Conservation (phyloP, 2,888 invertebrate genomes). For the Belgica antarctica region DNA sequence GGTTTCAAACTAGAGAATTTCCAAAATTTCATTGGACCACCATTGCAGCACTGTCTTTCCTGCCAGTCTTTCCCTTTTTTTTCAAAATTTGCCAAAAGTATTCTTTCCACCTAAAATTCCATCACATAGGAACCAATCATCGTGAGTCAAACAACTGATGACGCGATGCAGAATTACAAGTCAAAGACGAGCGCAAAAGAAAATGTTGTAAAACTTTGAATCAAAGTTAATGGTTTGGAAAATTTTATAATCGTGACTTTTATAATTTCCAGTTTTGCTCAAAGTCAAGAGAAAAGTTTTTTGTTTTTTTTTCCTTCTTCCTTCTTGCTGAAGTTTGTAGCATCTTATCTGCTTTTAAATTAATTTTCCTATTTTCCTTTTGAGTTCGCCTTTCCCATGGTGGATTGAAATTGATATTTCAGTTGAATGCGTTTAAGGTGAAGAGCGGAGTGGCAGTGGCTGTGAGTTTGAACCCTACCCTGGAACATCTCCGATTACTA, state of each 20-base stretch:
- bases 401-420: not conserved
- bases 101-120: too few species aligned
- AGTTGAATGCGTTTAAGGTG: slow-evolving; percentile 7
- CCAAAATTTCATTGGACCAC: too few species aligned
- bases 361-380: slow-evolving; percentile 21
- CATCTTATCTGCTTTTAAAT: slow-evolving; percentile 25
- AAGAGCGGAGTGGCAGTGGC: not conserved
- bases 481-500: not conserved
- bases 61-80: not conserved
- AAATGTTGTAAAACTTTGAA: slow-evolving; percentile 42
- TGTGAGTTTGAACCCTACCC: too few species aligned
- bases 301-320: not conserved
- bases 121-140: not conserved
- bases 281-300: slow-evolving; percentile 5
- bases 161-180: slow-evolving; percentile 30
- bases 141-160: not conserved
- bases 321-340: not conserved
- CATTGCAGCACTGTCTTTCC: too few species aligned
- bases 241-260: slow-evolving; percentile 44
- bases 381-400: not conserved
- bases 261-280: slow-evolving; percentile 39
- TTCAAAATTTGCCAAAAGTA: too few species aligned
- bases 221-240: slow-evolving; percentile 44
- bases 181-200: slow-evolving; percentile 19
- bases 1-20: too few species aligned